Percentiles rank a stretch among this genome's conserved stretches.
These are phyloP conservation scores for Pangasianodon gigas DNA, from an alignment of 2,113 vertebrate genomes.

Conservation along the genomic window DNA sequence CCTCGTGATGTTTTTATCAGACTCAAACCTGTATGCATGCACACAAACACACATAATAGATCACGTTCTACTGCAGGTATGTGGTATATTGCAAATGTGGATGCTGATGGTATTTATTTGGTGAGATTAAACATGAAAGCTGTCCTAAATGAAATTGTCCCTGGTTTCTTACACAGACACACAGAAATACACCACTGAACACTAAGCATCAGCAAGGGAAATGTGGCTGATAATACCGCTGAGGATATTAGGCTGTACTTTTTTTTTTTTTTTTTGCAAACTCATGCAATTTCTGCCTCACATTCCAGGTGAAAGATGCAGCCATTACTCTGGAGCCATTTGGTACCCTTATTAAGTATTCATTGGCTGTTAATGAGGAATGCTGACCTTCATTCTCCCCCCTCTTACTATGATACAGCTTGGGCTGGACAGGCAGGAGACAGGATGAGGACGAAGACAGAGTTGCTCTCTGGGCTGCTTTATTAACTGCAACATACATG, in stretches of 20 bases:
- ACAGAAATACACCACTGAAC: neutral
- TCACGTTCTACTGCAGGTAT: neutral
- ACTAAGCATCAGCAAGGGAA: slow-evolving; percentile 6
- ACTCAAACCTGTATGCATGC: neutral
- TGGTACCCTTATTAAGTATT: slow-evolving; percentile 77
- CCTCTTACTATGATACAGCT: slow-evolving; percentile 51
- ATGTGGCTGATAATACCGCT: slow-evolving; percentile 16
- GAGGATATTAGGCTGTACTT: neutral
- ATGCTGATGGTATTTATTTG: neutral
- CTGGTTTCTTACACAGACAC: neutral
- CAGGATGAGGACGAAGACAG: slow-evolving; percentile 28
- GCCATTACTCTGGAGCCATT: slow-evolving; percentile 69
- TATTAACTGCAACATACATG: neutral
- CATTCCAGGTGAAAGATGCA: slow-evolving; percentile 58
- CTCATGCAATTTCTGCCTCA: slow-evolving; percentile 47
- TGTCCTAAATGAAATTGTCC: neutral
- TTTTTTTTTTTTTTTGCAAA: slow-evolving; percentile 41
- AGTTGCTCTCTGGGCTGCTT: neutral
- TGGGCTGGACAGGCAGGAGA: slow-evolving; percentile 31
- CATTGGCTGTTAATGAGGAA: slow-evolving; percentile 72
- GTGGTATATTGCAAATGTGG: neutral
- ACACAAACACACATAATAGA: neutral
- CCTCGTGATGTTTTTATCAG: neutral
- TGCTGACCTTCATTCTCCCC: slow-evolving; percentile 69
- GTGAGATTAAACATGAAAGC: neutral